Percentiles rank a stretch among this genome's conserved stretches.
Evolutionary conservation across 2,113 vertebrate species (phyloP).

Genomic region (Acanthochromis polyacanthus): DNA sequence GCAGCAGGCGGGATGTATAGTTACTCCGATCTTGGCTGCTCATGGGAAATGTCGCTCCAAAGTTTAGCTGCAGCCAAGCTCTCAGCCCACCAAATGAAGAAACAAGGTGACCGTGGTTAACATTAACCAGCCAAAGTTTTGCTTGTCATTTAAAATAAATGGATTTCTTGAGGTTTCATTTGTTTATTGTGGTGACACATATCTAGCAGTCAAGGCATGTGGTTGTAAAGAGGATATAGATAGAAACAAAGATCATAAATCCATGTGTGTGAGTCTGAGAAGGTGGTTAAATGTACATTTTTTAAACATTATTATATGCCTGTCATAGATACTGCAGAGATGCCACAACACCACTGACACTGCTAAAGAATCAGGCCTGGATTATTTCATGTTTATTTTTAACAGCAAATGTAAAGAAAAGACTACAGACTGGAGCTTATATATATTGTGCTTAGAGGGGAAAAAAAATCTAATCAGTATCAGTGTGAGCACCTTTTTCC

Average conservation of each 20-base stretch:
- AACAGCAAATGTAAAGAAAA: neutral
- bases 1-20: conserved; percentile 2
- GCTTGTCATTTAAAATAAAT: conserved; percentile 52
- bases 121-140: conserved; percentile 32
- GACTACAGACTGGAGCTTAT: too few relatives aligned
- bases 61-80: conserved; percentile 27
- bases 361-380: neutral
- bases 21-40: conserved; percentile 14
- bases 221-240: conserved; percentile 14
- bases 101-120: conserved; percentile 45
- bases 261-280: conserved; percentile 28
- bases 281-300: conserved; percentile 23
- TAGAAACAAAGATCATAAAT: conserved; percentile 45
- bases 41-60: conserved; percentile 10
- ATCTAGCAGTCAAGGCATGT: conserved; percentile 15
- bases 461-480: too few relatives aligned
- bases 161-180: conserved; percentile 31
- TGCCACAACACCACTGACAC: neutral
- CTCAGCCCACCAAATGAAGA: conserved; percentile 29
- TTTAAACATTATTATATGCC: neutral
- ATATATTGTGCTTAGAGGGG: too few relatives aligned
- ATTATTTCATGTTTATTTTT: neutral
- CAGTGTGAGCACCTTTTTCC: too few relatives aligned
- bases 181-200: conserved; percentile 30
- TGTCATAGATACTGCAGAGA: conserved; percentile 3